These are phyloP conservation scores for Brachionichthys hirsutus DNA, from an alignment of 2,113 vertebrate species.

Conservation along the genomic window DNA sequence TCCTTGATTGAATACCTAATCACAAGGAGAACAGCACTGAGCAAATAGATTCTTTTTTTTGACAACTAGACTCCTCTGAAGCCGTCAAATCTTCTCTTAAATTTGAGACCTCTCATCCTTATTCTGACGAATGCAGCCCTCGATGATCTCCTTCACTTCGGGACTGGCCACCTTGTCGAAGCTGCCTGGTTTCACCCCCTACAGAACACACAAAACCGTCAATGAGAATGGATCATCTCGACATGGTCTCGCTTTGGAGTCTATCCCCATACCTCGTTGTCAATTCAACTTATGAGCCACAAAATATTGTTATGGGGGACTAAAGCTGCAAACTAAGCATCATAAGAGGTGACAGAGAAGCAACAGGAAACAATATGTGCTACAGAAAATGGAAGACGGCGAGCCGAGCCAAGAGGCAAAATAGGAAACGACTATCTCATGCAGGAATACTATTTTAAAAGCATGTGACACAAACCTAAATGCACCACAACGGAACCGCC, in stretches of 20 bases:
- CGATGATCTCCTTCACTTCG: constrained; percentile 98
- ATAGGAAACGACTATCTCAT: constrained; percentile 20
- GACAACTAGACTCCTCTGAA: background rate
- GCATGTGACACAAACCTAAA: constrained; percentile 23
- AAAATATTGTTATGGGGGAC: no score
- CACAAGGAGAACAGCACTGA: background rate
- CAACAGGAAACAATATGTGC: constrained; percentile 29
- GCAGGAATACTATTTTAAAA: constrained; percentile 20
- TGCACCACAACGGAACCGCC: constrained; percentile 5
- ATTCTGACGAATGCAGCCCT: constrained; percentile 97
- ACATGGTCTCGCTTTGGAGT: constrained; percentile 11
- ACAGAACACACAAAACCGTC: constrained; percentile 67
- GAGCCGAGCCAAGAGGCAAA: constrained; percentile 19
- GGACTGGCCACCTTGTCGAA: constrained; percentile 99
- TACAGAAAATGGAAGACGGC: constrained; percentile 23
- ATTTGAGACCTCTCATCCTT: constrained; percentile 90
- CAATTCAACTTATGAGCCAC: no score
- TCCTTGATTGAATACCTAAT: constrained; percentile 96
- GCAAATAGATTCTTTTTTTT: background rate
- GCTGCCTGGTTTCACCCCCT: constrained; percentile 98
- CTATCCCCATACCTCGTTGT: background rate
- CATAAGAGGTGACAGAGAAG: constrained; percentile 7
- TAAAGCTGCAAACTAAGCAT: no score
- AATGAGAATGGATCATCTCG: constrained; percentile 51
- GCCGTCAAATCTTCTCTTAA: background rate